Conservation (phyloP, 2,888 invertebrate genomes). For the Temnothorax unifasciatus region DNA sequence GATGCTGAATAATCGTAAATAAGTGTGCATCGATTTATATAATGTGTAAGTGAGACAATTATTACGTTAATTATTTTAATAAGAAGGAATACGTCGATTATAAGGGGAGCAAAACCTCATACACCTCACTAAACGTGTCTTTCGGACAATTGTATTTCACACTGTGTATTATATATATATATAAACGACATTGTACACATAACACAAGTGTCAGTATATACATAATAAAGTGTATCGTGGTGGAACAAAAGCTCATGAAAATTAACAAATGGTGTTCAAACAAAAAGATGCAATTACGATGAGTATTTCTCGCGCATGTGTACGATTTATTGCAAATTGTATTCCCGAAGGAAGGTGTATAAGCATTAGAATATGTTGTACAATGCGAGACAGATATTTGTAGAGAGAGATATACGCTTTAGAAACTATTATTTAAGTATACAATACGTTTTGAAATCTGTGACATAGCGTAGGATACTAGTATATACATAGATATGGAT, state of each 20-base stretch:
- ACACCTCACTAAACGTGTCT: constrained; percentile 80
- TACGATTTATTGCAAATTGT: constrained; percentile 62
- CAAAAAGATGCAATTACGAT: constrained; percentile 55
- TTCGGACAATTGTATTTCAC: constrained; percentile 77
- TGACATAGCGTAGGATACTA: constrained; percentile 66
- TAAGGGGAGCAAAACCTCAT: constrained; percentile 74
- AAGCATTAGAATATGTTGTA: constrained; percentile 51
- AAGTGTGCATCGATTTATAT: constrained; percentile 76
- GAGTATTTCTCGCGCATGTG: constrained; percentile 65
- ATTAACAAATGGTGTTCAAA: constrained; percentile 71
- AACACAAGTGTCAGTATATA: constrained; percentile 71
- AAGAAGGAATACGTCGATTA: constrained; percentile 79
- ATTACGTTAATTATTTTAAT: constrained; percentile 85
- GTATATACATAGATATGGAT: constrained; percentile 54
- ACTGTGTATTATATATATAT: constrained; percentile 65
- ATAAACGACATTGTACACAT: constrained; percentile 68
- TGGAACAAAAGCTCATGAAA: constrained; percentile 56
- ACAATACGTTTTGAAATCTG: constrained; percentile 71
- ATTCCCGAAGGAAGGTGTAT: constrained; percentile 1
- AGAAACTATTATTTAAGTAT: constrained; percentile 49
- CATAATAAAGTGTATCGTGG: constrained; percentile 65
- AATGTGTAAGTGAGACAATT: constrained; percentile 80
- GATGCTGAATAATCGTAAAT: constrained; percentile 79
- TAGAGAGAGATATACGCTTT: constrained; percentile 24
- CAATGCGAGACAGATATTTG: constrained; percentile 52